Evolutionary conservation across 1,140 invertebrate species (phyloP), one percentile per base, ranked within the genome.

Genomic region (Leptopilina clavipes): DNA sequence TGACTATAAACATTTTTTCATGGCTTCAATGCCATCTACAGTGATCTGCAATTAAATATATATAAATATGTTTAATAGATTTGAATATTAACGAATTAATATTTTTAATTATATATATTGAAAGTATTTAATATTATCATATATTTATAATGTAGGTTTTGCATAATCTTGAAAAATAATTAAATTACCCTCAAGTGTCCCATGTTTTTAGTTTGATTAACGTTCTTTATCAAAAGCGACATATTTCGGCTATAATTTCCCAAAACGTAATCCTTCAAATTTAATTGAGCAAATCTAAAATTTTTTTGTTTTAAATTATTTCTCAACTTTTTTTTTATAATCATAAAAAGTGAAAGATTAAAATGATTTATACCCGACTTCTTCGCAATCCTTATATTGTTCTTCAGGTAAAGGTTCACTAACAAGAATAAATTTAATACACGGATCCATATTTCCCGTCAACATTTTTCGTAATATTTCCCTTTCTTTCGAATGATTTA

Each of bases 311-410:
- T 19, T 72, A 19, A 65, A 40, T 77, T 22, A 25, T 56, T 74
- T 71, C 44, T 70, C 31, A 43, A 43, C 44, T 37, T 73, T 71
- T 71, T 71, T 1, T 44, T 43, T 48, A 40, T 44, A 22, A 44
- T 52, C 17, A 37, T 52, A 52, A 52, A 40, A 56, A 43, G 44
- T 73, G 18, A 8, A 78, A 52, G 44, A 72, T 37, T 71, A 14
- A 44, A 71, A 17, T 0, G 14, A n/a, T 56, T 43, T 18, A 71
- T 56, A 89, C 88, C 88, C 88, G 22, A 89, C 45, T 82, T 89
- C 88, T 6, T 82, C 75, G 71, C 88, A 89, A 18, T 89, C 88
- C 74, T 87, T 86, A 14, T 85, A 37, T 8, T 79, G 81, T 70
- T 86, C 84, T 0, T 88, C 84, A 0, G 80, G 80, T 31, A 84